phyloP scores from a whole-genome alignment of 2,888 invertebrate species.

The Lepeophtheirus nordmannii region DNA sequence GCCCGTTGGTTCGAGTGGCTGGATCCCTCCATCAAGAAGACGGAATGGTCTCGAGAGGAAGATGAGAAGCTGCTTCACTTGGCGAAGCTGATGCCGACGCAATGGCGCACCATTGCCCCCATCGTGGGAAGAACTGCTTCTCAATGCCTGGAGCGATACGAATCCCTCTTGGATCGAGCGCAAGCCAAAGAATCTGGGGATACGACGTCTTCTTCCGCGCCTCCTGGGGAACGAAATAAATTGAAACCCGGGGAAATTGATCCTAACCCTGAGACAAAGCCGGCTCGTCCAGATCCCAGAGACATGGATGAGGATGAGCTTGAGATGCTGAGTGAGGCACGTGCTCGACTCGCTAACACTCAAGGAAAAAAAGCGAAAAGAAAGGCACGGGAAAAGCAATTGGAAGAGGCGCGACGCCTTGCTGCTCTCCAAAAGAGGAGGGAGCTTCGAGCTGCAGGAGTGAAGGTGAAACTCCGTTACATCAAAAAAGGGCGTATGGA shows the following conservation, averaged over 20 bases:
- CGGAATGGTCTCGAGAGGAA: conserved; percentile 98
- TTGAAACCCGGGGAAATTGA: conserved; percentile 98
- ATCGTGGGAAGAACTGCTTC: conserved; percentile 97
- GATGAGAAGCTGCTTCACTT: conserved; percentile 93
- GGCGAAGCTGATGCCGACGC: conserved; percentile 98
- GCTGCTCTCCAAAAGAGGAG: conserved; percentile 95
- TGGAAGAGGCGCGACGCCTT: conserved; percentile 88
- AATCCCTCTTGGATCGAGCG: conserved; percentile 55
- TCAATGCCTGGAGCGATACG: conserved; percentile 68
- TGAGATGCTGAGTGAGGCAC: conserved; percentile 97
- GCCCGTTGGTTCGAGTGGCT: conserved; percentile 99
- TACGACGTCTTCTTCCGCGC: conserved; percentile 40
- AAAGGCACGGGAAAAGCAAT: conserved; percentile 80
- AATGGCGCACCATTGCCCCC: conserved; percentile 98
- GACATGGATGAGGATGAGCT: conserved; percentile 99
- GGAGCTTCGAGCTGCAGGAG: conserved; percentile 91
- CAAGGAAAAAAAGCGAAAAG: conserved; percentile 48
- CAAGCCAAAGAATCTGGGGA: conserved; percentile 87
- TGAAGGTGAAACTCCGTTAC: conserved; percentile 40
- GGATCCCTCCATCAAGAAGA: conserved; percentile 98
- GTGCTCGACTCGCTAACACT: conserved; percentile 94
- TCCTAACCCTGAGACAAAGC: conserved; percentile 98
- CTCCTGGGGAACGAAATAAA: conserved; percentile 52
- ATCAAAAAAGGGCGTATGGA: conserved; percentile 52
- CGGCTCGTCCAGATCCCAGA: conserved; percentile 94